Evolutionary conservation across 1,140 invertebrate genomes (phyloP).

Genomic region (Parasteatoda tepidariorum): DNA sequence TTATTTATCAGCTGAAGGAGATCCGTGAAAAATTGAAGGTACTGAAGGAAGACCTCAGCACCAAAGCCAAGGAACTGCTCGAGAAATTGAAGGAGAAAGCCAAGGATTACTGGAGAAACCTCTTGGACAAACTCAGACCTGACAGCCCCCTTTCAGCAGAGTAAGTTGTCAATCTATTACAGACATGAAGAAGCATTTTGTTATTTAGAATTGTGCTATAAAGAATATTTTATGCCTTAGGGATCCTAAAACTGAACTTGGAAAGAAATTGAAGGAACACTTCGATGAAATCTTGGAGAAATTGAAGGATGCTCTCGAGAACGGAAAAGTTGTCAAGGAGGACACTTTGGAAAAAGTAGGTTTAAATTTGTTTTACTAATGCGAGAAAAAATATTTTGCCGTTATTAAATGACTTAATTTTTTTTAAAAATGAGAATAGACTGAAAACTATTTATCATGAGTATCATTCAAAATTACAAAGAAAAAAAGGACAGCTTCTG

Average conservation of each 20-base stretch:
- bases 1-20: slow-evolving; percentile 35
- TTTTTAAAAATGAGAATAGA: too few relatives aligned
- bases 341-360: slow-evolving; percentile 19
- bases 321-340: slow-evolving; percentile 31
- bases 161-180: too few relatives aligned
- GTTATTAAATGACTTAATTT: too few relatives aligned
- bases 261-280: slow-evolving; percentile 9
- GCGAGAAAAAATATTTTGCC: too few relatives aligned
- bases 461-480: too few relatives aligned
- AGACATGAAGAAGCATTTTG: too few relatives aligned
- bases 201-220: too few relatives aligned
- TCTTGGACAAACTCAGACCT: not conserved
- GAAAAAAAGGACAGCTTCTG: too few relatives aligned
- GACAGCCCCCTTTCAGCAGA: too few relatives aligned
- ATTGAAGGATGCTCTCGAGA: slow-evolving; percentile 27
- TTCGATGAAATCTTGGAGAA: slow-evolving; percentile 26
- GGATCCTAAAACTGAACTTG: not conserved
- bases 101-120: slow-evolving; percentile 24
- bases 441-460: too few relatives aligned
- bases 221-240: too few relatives aligned
- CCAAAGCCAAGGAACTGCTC: slow-evolving; percentile 20
- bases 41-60: slow-evolving; percentile 18
- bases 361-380: too few relatives aligned
- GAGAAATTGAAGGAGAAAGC: slow-evolving; percentile 33
- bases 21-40: slow-evolving; percentile 40